Evolutionary conservation across 2,888 invertebrate species (phyloP).

Genomic region (Chrysopilus asiliformis): DNA sequence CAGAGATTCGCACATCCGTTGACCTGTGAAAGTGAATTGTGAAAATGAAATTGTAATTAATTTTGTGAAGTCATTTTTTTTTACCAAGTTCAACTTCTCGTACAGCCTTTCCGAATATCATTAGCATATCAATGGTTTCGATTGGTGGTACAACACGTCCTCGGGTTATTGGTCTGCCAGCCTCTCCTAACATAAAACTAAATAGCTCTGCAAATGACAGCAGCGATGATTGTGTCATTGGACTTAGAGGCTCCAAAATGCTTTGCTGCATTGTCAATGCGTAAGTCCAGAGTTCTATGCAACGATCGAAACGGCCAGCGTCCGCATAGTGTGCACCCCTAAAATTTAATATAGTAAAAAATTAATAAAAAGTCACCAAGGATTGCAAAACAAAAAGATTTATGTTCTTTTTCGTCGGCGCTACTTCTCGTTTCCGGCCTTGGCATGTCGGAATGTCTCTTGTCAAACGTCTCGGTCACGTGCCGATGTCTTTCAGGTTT

Average conservation of each 20-base stretch:
- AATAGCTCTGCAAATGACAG: constrained; percentile 91
- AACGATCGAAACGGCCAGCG: constrained; percentile 81
- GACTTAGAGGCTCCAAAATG: constrained; percentile 82
- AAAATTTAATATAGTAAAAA: constrained; percentile 17
- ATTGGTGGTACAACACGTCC: constrained; percentile 68
- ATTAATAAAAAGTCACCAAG: not conserved
- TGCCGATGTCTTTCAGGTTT: too few species aligned
- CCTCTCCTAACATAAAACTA: constrained; percentile 85
- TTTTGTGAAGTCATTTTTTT: not conserved
- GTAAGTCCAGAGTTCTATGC: constrained; percentile 92
- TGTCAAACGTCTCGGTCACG: too few species aligned
- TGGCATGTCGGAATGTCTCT: too few species aligned
- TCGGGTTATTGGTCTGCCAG: constrained; percentile 52
- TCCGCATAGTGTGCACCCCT: constrained; percentile 90
- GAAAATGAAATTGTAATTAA: too few species aligned
- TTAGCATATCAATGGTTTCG: constrained; percentile 66
- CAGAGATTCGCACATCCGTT: constrained; percentile 44
- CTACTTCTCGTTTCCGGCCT: too few species aligned
- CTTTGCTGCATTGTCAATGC: constrained; percentile 92
- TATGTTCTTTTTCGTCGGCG: too few species aligned
- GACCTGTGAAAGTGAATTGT: constrained; percentile 40
- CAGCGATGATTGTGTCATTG: constrained; percentile 88
- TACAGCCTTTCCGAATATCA: constrained; percentile 73
- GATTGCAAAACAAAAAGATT: too few species aligned
- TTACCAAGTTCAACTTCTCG: constrained; percentile 48